Base-by-base conservation (phyloP, 1,140 invertebrate species). In the Tetramorium simillimum region DNA sequence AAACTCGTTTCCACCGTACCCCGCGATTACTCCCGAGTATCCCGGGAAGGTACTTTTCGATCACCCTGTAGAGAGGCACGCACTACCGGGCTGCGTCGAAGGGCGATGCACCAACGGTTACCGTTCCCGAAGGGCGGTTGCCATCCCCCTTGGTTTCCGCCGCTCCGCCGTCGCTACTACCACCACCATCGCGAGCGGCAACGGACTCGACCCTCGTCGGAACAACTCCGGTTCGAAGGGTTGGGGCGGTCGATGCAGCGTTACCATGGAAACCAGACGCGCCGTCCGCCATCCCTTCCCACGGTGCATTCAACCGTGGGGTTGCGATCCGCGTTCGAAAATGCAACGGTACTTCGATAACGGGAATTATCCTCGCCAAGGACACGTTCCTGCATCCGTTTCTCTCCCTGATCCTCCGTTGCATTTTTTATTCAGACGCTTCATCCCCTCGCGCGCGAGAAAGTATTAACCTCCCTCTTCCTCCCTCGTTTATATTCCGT, bases 251-350 rank as follows among this genome's bases (percentile, higher is more conserved):
- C 95, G 95, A 95, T 95, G 94, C 94, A 92, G 92, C 90, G 93
- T 95, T 92, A 88, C 93, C 93, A 95, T 95, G 93, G 92, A 92
- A 94, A 95, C 95, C 86, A 95, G 95, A 95, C 95, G 94, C 94
- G 93, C 93, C 93, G 94, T 92, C 92, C 93, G 92, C 92, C 92
- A 92, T 92, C 94, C 93, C 93, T 93, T 93, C 91, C 92, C 90
- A 92, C 91, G 92, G 92, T 94, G 94, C 94, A 94, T 95, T 94
- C 94, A 94, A 94, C 94, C 93, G 92, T 90, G 92, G 91, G 78
- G 78, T 62, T 89, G 89, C 90, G 86, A 81, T 88, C 73, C 78
- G 85, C 75, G 49, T 58, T 88, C 76, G 86, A 84, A 90, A 88
- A 90, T 88, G 86, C 78, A 90, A 75, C 75, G 69, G 53, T 77